Evolutionary conservation across 2,888 invertebrate genomes (phyloP).

Genomic region (Ashinkailepas kermadecensis): DNA sequence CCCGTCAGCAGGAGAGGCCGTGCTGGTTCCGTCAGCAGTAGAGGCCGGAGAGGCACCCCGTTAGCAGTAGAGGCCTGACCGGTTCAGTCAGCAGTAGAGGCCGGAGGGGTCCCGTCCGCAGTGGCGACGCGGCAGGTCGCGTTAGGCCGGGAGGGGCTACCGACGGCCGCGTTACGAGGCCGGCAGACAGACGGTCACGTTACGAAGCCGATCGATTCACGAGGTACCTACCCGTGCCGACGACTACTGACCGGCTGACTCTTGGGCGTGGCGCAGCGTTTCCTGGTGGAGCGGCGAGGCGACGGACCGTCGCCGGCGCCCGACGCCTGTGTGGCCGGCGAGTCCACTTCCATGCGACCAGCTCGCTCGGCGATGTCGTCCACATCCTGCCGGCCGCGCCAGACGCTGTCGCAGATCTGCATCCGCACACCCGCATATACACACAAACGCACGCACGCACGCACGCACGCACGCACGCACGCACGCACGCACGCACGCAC

Average conservation of each 20-base stretch:
- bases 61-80: neutral
- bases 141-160: too few relatives aligned
- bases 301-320: neutral
- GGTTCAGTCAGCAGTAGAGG: neutral
- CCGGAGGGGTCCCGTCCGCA: neutral
- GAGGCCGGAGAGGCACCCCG: too few relatives aligned
- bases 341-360: neutral
- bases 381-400: neutral
- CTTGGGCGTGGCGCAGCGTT: neutral
- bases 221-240: neutral
- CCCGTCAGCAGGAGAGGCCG: too few relatives aligned
- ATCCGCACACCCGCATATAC: neutral
- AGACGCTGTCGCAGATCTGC: neutral
- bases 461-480: too few relatives aligned
- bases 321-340: neutral
- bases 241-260: neutral
- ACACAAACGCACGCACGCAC: neutral
- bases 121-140: too few relatives aligned
- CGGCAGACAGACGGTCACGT: too few relatives aligned
- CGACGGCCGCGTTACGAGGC: too few relatives aligned
- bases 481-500: too few relatives aligned
- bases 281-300: neutral
- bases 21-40: too few relatives aligned
- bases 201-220: too few relatives aligned
- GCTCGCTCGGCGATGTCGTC: neutral